phyloP scores from a whole-genome alignment of 2,113 vertebrate genomes.

The Candoia aspera region DNA sequence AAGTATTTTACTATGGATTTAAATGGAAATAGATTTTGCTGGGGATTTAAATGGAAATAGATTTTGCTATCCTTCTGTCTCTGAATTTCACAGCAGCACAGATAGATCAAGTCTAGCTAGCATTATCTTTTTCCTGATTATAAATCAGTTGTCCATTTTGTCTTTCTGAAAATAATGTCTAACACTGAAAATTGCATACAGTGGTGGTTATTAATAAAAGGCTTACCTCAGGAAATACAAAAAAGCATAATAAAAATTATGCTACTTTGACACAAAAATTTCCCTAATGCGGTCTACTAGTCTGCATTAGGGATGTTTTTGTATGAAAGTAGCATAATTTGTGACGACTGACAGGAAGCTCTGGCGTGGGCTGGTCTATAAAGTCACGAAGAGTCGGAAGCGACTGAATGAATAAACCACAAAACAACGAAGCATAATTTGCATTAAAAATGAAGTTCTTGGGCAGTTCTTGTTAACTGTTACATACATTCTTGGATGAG shows the following conservation, averaged over 20 bases:
- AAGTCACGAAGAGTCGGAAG: too few species aligned
- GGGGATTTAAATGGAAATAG: not conserved
- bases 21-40: not conserved
- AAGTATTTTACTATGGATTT: too few species aligned
- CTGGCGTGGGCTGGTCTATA: too few species aligned
- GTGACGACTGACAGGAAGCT: too few species aligned
- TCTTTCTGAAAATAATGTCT: not conserved
- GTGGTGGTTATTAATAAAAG: not conserved
- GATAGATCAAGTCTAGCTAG: not conserved
- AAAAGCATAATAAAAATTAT: not conserved
- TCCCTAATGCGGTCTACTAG: too few species aligned
- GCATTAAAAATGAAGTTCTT: not conserved
- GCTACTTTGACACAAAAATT: too few species aligned
- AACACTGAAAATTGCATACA: not conserved
- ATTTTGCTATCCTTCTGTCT: not conserved
- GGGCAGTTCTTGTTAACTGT: not conserved
- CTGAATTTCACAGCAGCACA: not conserved
- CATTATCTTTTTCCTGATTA: not conserved
- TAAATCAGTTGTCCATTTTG: not conserved
- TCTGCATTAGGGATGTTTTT: too few species aligned
- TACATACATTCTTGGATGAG: not conserved
- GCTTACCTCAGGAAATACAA: not conserved
- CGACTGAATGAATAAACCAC: too few species aligned
- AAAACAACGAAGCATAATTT: not conserved
- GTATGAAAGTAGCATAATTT: not conserved